Conservation (phyloP, 2,797 vertebrate genomes). For the Synaphobranchus kaupii region DNA sequence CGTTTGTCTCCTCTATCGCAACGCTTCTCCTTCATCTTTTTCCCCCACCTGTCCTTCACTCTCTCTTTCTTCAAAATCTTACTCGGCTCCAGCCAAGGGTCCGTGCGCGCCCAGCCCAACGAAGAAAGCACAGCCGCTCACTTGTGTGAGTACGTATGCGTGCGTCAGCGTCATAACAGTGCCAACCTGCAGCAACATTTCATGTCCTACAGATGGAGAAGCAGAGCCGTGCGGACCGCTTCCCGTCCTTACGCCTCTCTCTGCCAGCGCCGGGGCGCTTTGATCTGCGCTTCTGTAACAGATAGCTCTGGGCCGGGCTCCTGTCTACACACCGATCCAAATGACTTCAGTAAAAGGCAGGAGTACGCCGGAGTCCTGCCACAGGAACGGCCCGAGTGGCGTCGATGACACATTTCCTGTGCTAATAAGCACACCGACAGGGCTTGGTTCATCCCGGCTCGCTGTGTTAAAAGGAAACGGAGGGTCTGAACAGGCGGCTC, state of each 20-base stretch:
- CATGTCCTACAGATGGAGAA: too few species aligned
- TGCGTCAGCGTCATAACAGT: background rate
- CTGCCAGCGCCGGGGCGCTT: conserved; percentile 64
- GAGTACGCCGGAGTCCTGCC: conserved; percentile 34
- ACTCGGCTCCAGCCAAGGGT: background rate
- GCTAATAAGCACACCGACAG: conserved; percentile 77
- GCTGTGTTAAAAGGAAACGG: conserved; percentile 71
- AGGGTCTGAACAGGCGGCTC: conserved; percentile 68
- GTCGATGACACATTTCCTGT: conserved; percentile 70
- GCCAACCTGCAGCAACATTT: background rate
- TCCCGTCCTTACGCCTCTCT: conserved; percentile 45
- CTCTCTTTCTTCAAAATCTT: background rate
- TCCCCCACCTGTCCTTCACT: background rate
- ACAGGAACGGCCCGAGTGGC: conserved; percentile 60
- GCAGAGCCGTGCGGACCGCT: conserved; percentile 44
- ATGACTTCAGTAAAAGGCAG: conserved; percentile 46
- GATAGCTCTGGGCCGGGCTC: conserved; percentile 67
- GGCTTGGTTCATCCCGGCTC: conserved; percentile 55
- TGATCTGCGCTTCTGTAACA: conserved; percentile 78
- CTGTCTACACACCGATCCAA: conserved; percentile 50
- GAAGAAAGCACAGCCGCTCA: background rate
- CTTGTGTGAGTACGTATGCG: background rate
- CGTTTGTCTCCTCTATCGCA: background rate
- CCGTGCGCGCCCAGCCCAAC: background rate
- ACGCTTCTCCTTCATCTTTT: background rate